Evolutionary conservation across 1,140 invertebrate species (phyloP).

Genomic region (Pomacea maculata): DNA sequence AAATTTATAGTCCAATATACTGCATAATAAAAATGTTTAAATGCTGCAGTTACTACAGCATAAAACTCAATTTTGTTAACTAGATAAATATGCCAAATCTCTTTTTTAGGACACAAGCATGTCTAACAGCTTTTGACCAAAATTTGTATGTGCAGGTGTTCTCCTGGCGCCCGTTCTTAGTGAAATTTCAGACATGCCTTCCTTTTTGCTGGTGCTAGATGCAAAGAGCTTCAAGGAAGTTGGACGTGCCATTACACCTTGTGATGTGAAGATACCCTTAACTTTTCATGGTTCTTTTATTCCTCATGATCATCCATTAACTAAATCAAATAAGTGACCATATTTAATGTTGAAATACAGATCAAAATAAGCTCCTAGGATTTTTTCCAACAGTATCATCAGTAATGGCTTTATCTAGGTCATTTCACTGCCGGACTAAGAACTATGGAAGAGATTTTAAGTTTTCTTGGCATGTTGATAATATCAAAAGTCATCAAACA

Average conservation of each 20-base stretch:
- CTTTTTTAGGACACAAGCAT: neutral
- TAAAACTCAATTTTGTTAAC: too few species aligned
- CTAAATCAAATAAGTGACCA: neutral
- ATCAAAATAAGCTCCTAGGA: too few species aligned
- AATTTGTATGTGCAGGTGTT: constrained; percentile 35
- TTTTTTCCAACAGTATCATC: too few species aligned
- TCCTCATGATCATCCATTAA: neutral
- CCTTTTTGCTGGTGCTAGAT: constrained; percentile 63
- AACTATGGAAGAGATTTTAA: too few species aligned
- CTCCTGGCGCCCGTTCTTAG: constrained; percentile 44
- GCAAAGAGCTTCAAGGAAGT: constrained; percentile 64
- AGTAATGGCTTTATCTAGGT: too few species aligned
- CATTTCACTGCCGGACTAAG: too few species aligned
- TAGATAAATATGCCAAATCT: too few species aligned
- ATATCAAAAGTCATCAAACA: too few species aligned
- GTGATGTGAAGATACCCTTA: constrained; percentile 53
- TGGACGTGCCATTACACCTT: constrained; percentile 57
- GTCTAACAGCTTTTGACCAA: neutral
- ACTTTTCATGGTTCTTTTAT: constrained; percentile 61
- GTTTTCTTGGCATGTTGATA: too few species aligned
- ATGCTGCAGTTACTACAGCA: too few species aligned
- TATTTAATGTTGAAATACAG: too few species aligned
- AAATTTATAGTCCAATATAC: neutral
- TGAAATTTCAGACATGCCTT: constrained; percentile 45
- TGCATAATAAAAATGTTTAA: too few species aligned